phyloP scores from a whole-genome alignment of 2,888 invertebrate genomes.

The Eristalis pertinax region DNA sequence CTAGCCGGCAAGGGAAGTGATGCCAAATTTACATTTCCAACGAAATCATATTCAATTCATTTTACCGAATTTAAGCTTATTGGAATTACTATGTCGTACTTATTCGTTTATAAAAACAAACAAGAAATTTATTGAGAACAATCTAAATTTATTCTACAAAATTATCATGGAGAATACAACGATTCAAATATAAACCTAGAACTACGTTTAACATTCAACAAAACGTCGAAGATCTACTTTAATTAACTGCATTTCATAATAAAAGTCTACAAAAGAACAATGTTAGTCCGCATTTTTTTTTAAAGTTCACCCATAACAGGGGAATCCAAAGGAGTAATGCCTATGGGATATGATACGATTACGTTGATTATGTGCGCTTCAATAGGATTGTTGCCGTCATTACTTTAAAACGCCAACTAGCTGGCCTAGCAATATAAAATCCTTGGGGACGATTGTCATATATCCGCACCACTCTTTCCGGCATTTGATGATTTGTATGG shows the following conservation, averaged over 20 bases:
- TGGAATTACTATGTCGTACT: no score
- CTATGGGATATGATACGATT: not conserved
- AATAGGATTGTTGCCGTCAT: not conserved
- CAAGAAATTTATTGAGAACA: no score
- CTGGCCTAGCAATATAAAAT: slow-evolving; percentile 80
- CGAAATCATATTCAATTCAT: not conserved
- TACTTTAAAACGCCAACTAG: no score
- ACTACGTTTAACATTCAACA: no score
- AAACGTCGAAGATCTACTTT: no score
- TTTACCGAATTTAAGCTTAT: not conserved
- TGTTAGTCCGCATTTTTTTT: not conserved
- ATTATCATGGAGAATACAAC: no score
- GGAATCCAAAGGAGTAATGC: not conserved
- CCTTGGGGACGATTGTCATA: slow-evolving; percentile 81
- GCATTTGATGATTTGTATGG: slow-evolving; percentile 80
- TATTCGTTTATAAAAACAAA: no score
- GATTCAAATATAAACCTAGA: no score
- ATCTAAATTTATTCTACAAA: no score
- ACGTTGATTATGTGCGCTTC: slow-evolving; percentile 34
- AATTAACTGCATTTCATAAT: not conserved
- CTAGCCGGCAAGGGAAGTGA: not conserved
- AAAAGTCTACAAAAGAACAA: not conserved
- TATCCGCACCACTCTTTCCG: slow-evolving; percentile 78
- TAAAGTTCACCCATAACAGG: not conserved
- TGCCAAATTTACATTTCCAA: slow-evolving; percentile 10